Conservation (phyloP, 2,888 invertebrate genomes). For the Eupithecia subfuscata region DNA sequence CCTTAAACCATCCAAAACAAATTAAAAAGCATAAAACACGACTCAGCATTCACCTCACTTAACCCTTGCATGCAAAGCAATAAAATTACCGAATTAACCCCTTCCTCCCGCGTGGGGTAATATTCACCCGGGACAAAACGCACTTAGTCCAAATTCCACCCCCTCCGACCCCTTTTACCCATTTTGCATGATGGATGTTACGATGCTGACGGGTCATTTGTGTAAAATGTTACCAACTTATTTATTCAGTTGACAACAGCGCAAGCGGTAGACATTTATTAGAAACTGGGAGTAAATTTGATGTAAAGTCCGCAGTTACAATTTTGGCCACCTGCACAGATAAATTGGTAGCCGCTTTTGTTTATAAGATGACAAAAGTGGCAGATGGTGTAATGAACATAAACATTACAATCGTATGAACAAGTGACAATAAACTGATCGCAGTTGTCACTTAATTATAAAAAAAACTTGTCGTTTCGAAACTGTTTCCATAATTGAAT, state of each 20-base stretch:
- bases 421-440: slow-evolving; percentile 12
- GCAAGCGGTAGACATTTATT: background rate
- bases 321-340: slow-evolving; percentile 11
- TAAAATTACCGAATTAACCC: slow-evolving; percentile 76
- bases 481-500: background rate
- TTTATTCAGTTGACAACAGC: slow-evolving; percentile 9
- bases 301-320: background rate
- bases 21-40: slow-evolving; percentile 80
- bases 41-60: slow-evolving; percentile 69
- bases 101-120: slow-evolving; percentile 48
- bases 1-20: slow-evolving; percentile 66
- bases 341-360: background rate
- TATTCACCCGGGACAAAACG: slow-evolving; percentile 27
- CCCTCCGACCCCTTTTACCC: slow-evolving; percentile 17
- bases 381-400: slow-evolving; percentile 27
- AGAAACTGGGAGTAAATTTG: background rate
- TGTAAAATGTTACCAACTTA: slow-evolving; percentile 14
- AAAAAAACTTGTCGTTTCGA: slow-evolving; percentile 1
- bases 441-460: background rate
- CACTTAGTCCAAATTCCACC: slow-evolving; percentile 31
- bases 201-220: slow-evolving; percentile 33
- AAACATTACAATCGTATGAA: background rate
- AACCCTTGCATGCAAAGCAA: slow-evolving; percentile 69
- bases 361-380: slow-evolving; percentile 13
- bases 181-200: slow-evolving; percentile 32